Percentiles rank a stretch among this genome's conserved stretches.
Conservation (phyloP, 2,113 vertebrate species). For the Trinectes maculatus region DNA sequence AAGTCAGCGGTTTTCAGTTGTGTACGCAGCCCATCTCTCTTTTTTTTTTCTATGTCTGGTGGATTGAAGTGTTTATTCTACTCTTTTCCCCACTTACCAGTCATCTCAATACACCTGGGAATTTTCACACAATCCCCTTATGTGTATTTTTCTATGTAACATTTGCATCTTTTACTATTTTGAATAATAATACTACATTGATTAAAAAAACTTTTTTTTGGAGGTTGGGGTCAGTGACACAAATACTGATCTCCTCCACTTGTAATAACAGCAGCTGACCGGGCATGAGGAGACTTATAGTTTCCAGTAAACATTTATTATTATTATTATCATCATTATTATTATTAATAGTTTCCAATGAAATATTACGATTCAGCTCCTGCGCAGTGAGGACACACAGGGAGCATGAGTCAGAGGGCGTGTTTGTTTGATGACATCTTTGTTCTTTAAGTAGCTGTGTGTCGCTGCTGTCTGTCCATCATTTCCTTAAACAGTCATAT, state of each 20-base stretch:
- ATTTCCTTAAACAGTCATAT: conserved; percentile 35
- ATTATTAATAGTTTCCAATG: background rate
- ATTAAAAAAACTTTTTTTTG: too few species aligned
- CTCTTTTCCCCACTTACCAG: background rate
- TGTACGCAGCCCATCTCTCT: background rate
- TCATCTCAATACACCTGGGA: background rate
- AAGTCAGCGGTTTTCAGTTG: conserved; percentile 4
- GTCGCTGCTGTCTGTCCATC: background rate
- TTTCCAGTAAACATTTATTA: too few species aligned
- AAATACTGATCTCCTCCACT: too few species aligned
- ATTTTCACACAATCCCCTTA: background rate
- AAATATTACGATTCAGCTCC: background rate
- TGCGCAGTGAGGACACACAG: background rate
- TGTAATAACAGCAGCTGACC: too few species aligned
- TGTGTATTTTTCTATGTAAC: conserved; percentile 1
- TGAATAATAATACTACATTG: too few species aligned
- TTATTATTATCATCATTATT: too few species aligned
- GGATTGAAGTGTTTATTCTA: background rate
- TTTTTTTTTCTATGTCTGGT: background rate
- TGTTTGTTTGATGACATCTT: background rate
- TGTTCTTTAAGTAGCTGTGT: too few species aligned
- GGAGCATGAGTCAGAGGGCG: background rate
- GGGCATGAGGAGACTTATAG: too few species aligned
- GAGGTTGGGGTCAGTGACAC: too few species aligned
- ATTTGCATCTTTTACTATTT: too few species aligned